Evolutionary conservation across 2,888 invertebrate species (phyloP), one percentile per base, ranked within the genome.

Genomic region (Ganaspis brasiliensis): DNA sequence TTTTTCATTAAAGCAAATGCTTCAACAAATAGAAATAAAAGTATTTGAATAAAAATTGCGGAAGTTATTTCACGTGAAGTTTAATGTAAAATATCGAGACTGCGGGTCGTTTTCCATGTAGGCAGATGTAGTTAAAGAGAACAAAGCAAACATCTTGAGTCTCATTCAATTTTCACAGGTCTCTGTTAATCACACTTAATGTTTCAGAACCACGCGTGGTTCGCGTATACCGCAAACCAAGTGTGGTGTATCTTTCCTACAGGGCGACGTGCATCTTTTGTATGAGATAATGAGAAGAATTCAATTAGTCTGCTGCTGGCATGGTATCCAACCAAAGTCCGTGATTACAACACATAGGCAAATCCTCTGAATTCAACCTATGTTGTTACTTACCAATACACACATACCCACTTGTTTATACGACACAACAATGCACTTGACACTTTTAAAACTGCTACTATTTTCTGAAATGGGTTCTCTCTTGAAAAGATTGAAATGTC

Each of bases 301-400:
- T 78, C 78, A 77, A 82, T 82, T 82, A 82, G 82, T 78, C 80
- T 77, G 78, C 74, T 80, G 78, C 45, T 78, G 82, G 80, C 82
- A 74, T 78, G 82, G 80, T 82, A 74, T 74, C 74, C 79, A 74
- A 78, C 63, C 73, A 72, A 73, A 63, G 77, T 63, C 67, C 61
- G 56, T 61, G 77, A 78, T 80, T 80, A 73, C 73, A 35, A 49
- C 31, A 59, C 55, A 21, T 70, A 63, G 37, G 40, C 37, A 37
- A 63, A 40, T 14, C 37, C 12, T 14, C 63, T 63, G 63, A 63
- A 63, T 63, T 40, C 63, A 63, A 63, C 40, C 19, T 21, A 40
- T 40, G 12, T 63, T 12, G 14, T 19, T 40, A 40, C 63, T 35
- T 31, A n/a, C n/a, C n/a, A n/a, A n/a, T n/a, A 10, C 12, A 37